Percentiles rank a stretch among this genome's conserved stretches.
Conservation (phyloP, 1,140 invertebrate species). For the Drosophila gunungcola region DNA sequence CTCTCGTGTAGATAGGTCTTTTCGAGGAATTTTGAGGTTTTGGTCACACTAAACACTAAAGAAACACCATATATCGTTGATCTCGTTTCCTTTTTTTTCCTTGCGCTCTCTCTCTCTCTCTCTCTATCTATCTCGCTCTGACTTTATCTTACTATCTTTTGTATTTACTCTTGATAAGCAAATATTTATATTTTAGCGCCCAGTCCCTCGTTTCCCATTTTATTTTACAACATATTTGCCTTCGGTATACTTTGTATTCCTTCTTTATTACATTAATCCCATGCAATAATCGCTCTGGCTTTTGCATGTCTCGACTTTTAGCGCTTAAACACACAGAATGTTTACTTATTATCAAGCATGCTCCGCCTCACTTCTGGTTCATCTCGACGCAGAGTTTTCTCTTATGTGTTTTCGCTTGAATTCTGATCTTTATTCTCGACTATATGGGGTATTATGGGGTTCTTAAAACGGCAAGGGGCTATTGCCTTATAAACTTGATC, state of each 20-base stretch:
- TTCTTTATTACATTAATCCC: constrained; percentile 30
- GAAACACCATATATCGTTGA: constrained; percentile 18
- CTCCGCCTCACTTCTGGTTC: not conserved
- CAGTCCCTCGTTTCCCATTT: constrained; percentile 5
- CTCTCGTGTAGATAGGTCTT: constrained; percentile 24
- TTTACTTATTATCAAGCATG: constrained; percentile 48
- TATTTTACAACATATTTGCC: constrained; percentile 18
- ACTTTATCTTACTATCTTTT: constrained; percentile 21
- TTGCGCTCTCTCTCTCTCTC: constrained; percentile 23
- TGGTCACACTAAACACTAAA: constrained; percentile 16
- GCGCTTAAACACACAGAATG: constrained; percentile 49
- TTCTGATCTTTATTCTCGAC: not conserved
- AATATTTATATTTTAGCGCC: constrained; percentile 16
- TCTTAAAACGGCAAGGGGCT: not conserved
- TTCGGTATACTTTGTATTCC: constrained; percentile 15
- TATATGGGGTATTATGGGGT: not conserved
- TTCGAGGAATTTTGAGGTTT: constrained; percentile 5
- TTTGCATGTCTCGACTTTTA: constrained; percentile 45
- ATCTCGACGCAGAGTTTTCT: not conserved
- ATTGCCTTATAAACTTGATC: not conserved
- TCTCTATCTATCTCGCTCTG: constrained; percentile 13
- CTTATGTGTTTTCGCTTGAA: not conserved
- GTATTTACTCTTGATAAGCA: constrained; percentile 25
- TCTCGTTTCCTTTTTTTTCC: constrained; percentile 5
- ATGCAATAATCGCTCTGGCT: constrained; percentile 27